Evolutionary conservation across 2,888 invertebrate species (phyloP), one percentile per base, ranked within the genome.

Genomic region (Bellardia bayeri): DNA sequence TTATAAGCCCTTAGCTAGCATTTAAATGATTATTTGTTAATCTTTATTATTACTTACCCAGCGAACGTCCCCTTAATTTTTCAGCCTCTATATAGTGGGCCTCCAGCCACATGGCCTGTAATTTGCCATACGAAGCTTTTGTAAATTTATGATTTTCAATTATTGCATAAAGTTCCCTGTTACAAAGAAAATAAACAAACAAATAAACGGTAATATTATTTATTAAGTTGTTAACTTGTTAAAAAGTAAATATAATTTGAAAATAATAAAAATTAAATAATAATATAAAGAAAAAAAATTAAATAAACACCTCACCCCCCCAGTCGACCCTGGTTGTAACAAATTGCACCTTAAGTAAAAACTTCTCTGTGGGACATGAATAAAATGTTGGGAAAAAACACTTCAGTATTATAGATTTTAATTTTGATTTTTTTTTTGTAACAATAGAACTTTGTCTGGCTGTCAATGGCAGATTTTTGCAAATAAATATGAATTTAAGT

Each of bases 21-120:
- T 58, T 66, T 66, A 71, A 63, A 51, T 49, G 23, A 13, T 4
- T 16, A 16, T 33, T 42, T 45, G 30, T 61, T 16, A 30, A 0
- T 11, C 13, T 4, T 45, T 49, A 63, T 45, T 69, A 6, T 71
- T 72, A 89, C 91, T 92, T 90, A 94, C 94, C 98, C 76, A 98
- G 94, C n/a, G 98, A 97, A 90, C 98, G 94, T 42, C 98, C 98
- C 5, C 98, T 95, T 61, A 98, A 94, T 92, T 98, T 98, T 93
- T 98, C 98, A 23, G 98, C 98, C 93, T 98, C 98, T 92, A 97
- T 97, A 92, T 98, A 98, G 92, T 98, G 98, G 14, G 98, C 98
- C 92, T 98, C 98, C 89, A 98, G 95, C 98, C 98, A 98, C 97
- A 98, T 97, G 74, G 97, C 97, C 91, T 96, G 96, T 74, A 98